These are phyloP conservation scores for Fopius arisanus DNA, from an alignment of 1,140 invertebrate genomes.

Conservation along the genomic window DNA sequence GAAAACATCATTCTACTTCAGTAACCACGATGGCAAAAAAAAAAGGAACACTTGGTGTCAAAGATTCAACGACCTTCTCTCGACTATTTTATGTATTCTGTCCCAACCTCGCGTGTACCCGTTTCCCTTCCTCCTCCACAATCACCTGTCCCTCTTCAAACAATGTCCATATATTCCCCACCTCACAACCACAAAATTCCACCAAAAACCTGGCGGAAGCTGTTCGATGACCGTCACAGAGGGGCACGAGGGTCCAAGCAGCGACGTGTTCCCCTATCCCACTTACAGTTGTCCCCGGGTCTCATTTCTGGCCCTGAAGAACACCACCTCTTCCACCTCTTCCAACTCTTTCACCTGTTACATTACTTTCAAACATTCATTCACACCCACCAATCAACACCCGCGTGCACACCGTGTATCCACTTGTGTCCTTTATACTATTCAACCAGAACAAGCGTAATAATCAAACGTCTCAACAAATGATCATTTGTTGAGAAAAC, in stretches of 20 bases:
- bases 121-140: not conserved
- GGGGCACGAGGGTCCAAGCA: not conserved
- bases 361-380: slow-evolving; percentile 9
- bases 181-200: not conserved
- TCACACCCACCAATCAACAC: not conserved
- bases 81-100: not conserved
- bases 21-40: not conserved
- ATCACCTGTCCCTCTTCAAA: not conserved
- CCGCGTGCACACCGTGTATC: not conserved
- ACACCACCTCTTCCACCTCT: slow-evolving; percentile 6
- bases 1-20: slow-evolving; percentile 7
- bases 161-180: not conserved
- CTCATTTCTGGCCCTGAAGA: slow-evolving; percentile 27
- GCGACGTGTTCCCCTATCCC: slow-evolving; percentile 27
- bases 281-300: slow-evolving; percentile 29
- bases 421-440: not conserved
- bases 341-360: slow-evolving; percentile 8
- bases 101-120: not conserved
- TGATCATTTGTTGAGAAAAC: not conserved
- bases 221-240: not conserved
- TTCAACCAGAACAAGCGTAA: too few relatives aligned
- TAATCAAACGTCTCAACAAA: not conserved
- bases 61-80: not conserved
- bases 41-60: not conserved
- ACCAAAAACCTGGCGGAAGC: not conserved